These are phyloP conservation scores for Oncorhynchus mykiss DNA, from an alignment of 2,113 vertebrate genomes.

Conservation along the genomic window DNA sequence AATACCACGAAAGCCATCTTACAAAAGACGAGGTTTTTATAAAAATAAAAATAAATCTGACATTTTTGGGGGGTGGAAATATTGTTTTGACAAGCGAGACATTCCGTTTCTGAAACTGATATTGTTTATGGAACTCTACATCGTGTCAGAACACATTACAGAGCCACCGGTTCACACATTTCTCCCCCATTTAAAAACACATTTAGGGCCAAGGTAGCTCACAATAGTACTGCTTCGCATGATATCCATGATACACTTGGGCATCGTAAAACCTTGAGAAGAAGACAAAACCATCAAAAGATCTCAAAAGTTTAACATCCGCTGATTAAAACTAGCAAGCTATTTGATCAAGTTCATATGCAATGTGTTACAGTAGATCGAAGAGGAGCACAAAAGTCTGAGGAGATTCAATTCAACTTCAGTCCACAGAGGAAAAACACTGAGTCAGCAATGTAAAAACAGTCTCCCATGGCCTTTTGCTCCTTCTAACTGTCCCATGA, in stretches of 20 bases:
- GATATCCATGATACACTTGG: slow-evolving; percentile 11
- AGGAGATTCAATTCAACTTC: no score
- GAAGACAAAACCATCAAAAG: neutral
- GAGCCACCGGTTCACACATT: slow-evolving; percentile 3
- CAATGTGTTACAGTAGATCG: neutral
- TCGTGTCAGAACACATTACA: slow-evolving; percentile 32
- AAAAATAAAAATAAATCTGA: slow-evolving; percentile 1
- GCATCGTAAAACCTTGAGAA: slow-evolving; percentile 1
- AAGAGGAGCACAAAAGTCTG: slow-evolving; percentile 2
- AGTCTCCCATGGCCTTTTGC: neutral
- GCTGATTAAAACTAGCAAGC: neutral
- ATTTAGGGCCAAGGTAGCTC: slow-evolving; percentile 11
- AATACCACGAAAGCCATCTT: slow-evolving; percentile 46
- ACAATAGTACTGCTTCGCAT: neutral
- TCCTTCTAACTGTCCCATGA: neutral
- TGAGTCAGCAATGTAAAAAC: neutral
- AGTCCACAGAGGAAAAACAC: neutral
- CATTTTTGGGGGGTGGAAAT: slow-evolving; percentile 16
- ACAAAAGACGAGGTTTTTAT: slow-evolving; percentile 22
- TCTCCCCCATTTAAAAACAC: neutral
- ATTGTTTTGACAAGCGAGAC: slow-evolving; percentile 46
- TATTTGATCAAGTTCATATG: neutral
- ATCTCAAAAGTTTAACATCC: neutral
- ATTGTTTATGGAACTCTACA: slow-evolving; percentile 35
- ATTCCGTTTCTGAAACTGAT: slow-evolving; percentile 38